phyloP scores from a whole-genome alignment of 1,140 invertebrate species.

The Laupala kohalensis region DNA sequence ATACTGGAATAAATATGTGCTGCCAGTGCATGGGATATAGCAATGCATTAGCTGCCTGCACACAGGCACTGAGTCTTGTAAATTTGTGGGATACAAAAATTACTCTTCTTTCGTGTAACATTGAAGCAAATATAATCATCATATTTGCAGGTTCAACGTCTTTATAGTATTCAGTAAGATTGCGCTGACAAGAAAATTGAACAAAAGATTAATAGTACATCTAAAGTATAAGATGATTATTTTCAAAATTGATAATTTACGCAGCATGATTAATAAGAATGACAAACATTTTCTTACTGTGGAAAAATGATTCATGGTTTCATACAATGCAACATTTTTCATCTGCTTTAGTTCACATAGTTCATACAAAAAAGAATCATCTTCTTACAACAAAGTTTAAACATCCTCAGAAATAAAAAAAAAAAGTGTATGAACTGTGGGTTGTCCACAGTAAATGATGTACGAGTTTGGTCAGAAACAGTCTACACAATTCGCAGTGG shows the following conservation, averaged over 20 bases:
- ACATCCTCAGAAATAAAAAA: too few species aligned
- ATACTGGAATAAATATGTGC: conserved; percentile 89
- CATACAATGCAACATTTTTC: too few species aligned
- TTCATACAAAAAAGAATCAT: too few species aligned
- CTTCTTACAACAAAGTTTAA: too few species aligned
- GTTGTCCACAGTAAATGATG: too few species aligned
- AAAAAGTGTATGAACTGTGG: too few species aligned
- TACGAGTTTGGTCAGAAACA: too few species aligned
- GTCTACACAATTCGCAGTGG: too few species aligned
- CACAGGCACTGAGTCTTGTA: conserved; percentile 77
- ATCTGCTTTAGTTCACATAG: too few species aligned
- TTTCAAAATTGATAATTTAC: background rate
- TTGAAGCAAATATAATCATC: conserved; percentile 83
- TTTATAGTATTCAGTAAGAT: conserved; percentile 91
- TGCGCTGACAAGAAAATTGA: conserved; percentile 56
- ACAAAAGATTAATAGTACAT: conserved; percentile 3
- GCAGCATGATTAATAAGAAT: background rate
- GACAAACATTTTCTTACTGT: too few species aligned
- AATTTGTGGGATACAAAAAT: conserved; percentile 78
- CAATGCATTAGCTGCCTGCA: conserved; percentile 84
- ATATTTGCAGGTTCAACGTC: conserved; percentile 83
- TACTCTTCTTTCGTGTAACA: conserved; percentile 78
- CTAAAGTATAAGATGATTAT: background rate
- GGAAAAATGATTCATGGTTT: too few species aligned
- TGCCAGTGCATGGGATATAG: conserved; percentile 98